These are phyloP conservation scores for Urocyon cinereoargenteus DNA, from an alignment of 2,797 vertebrate genomes.

Conservation along the genomic window DNA sequence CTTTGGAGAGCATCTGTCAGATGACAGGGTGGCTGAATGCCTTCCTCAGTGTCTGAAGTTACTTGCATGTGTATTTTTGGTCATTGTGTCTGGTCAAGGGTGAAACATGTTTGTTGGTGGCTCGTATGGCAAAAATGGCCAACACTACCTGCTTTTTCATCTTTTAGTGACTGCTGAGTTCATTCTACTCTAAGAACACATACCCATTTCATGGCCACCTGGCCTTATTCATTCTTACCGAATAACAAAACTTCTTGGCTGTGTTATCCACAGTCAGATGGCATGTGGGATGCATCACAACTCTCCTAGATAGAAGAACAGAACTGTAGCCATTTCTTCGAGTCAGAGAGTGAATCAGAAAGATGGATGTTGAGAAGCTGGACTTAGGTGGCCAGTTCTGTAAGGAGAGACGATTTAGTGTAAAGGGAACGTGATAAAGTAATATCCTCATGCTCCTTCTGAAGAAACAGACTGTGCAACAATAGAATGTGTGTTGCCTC, in stretches of 20 bases:
- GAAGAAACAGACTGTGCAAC: background rate
- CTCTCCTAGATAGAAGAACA: background rate
- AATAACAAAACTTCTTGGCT: background rate
- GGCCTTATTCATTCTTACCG: background rate
- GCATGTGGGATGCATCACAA: background rate
- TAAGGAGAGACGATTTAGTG: background rate
- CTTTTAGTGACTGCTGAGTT: background rate
- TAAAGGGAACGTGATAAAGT: background rate
- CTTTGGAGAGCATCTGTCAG: slow-evolving; percentile 10
- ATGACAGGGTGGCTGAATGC: background rate
- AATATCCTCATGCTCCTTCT: background rate
- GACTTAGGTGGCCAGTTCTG: background rate
- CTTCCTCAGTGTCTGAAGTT: background rate
- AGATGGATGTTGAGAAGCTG: background rate
- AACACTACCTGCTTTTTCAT: background rate
- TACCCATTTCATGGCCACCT: background rate
- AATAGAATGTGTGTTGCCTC: background rate
- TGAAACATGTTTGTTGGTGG: background rate
- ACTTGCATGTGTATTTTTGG: background rate
- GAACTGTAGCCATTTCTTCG: background rate
- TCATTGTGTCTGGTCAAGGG: background rate
- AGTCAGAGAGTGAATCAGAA: slow-evolving; percentile 38
- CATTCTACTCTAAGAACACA: background rate
- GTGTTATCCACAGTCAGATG: background rate
- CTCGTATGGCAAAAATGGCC: background rate